Conservation (phyloP, 2,113 vertebrate genomes). For the Silurus meridionalis region DNA sequence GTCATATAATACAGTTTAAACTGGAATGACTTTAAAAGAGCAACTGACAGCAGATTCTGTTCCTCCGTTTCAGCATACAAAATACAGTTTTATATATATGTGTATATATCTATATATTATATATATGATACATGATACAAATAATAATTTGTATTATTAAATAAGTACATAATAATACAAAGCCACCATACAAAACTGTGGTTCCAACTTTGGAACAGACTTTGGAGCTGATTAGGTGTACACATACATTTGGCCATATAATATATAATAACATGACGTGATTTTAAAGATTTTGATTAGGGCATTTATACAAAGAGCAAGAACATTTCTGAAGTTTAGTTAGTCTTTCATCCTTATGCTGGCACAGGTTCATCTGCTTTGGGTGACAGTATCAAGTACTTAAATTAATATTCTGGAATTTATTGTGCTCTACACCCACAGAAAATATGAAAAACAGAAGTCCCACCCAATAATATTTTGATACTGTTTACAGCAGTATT, state of each 20-base stretch:
- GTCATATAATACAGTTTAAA: neutral
- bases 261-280: too few relatives aligned
- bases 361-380: neutral
- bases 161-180: too few relatives aligned
- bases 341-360: too few relatives aligned
- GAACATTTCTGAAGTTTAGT: neutral
- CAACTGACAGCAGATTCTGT: neutral
- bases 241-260: neutral
- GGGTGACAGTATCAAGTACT: neutral
- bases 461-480: neutral
- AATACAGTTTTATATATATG: neutral
- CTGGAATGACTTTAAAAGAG: neutral
- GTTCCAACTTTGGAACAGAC: neutral
- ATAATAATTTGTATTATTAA: neutral
- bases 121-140: too few relatives aligned
- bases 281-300: neutral
- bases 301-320: neutral
- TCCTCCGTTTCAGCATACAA: neutral
- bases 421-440: neutral
- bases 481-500: neutral
- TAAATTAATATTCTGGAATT: neutral
- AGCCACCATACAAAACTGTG: neutral
- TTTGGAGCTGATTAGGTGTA: neutral
- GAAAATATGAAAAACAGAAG: neutral
- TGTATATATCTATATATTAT: too few relatives aligned